Conservation (phyloP, 2,113 vertebrate genomes). For the Mesitornis unicolor region DNA sequence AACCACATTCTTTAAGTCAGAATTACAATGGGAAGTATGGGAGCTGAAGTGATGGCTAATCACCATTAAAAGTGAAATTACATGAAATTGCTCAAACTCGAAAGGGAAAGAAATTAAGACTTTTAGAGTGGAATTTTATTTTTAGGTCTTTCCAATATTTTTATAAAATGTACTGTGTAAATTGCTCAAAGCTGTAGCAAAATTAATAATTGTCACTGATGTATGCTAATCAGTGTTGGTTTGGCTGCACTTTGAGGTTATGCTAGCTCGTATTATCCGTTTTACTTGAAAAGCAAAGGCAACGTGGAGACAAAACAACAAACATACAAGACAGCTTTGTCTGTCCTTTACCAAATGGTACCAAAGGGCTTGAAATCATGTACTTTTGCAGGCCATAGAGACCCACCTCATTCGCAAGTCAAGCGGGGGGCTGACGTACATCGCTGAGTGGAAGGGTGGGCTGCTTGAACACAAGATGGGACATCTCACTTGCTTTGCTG, state of each 20-base stretch:
- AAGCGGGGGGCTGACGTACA: constrained; percentile 89
- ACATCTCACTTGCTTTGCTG: constrained; percentile 95
- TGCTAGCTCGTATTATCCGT: neutral
- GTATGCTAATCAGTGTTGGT: neutral
- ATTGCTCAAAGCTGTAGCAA: neutral
- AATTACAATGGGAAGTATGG: neutral
- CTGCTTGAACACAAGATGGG: constrained; percentile 98
- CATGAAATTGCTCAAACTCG: neutral
- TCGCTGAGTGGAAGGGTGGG: constrained; percentile 97
- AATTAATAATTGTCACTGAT: neutral
- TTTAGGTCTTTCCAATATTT: neutral
- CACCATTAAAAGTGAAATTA: neutral
- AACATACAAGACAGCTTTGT: neutral
- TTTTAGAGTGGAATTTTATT: neutral
- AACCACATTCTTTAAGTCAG: neutral
- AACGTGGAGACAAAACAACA: neutral
- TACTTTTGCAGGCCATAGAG: constrained; percentile 85
- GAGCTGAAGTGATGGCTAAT: neutral
- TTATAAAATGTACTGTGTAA: neutral
- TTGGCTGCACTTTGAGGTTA: neutral
- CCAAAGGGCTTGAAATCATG: neutral
- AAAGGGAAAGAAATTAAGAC: neutral
- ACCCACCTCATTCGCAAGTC: constrained; percentile 93
- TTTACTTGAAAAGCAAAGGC: neutral
- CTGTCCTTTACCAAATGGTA: neutral